These are phyloP conservation scores for Trimorus sp. DNA, from an alignment of 2,888 invertebrate species.

Conservation along the genomic window DNA sequence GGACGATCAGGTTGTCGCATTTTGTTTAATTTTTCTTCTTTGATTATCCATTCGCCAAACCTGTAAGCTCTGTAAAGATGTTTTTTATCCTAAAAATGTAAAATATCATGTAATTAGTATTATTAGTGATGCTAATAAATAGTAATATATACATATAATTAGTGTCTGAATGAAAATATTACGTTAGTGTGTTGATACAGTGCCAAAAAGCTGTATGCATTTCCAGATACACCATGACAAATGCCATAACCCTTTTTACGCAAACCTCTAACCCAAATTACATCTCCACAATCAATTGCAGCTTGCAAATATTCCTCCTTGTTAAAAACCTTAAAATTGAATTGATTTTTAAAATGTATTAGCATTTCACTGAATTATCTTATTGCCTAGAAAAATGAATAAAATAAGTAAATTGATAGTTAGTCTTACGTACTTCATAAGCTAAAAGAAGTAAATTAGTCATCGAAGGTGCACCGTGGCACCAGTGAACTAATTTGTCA, in stretches of 20 bases:
- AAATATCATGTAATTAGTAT: slow-evolving; percentile 17
- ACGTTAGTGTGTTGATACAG: slow-evolving; percentile 90
- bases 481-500: slow-evolving; percentile 95
- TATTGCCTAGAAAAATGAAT: too few relatives aligned
- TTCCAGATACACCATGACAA: slow-evolving; percentile 94
- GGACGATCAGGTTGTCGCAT: slow-evolving; percentile 88
- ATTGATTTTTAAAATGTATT: neutral
- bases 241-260: slow-evolving; percentile 92
- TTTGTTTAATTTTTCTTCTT: slow-evolving; percentile 85
- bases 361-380: too few relatives aligned
- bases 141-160: too few relatives aligned
- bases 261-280: slow-evolving; percentile 91
- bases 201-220: slow-evolving; percentile 91
- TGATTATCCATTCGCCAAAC: slow-evolving; percentile 91
- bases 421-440: slow-evolving; percentile 83
- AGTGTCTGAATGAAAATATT: slow-evolving; percentile 46
- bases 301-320: slow-evolving; percentile 87
- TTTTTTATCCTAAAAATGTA: slow-evolving; percentile 84
- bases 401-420: neutral
- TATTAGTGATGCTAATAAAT: too few relatives aligned
- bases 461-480: slow-evolving; percentile 96
- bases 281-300: slow-evolving; percentile 88
- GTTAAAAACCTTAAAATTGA: slow-evolving; percentile 84
- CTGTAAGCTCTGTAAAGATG: slow-evolving; percentile 89
- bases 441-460: slow-evolving; percentile 87